Evolutionary conservation across 2,888 invertebrate species (phyloP), one percentile per base, ranked within the genome.

Genomic region (Julus scandinavius): DNA sequence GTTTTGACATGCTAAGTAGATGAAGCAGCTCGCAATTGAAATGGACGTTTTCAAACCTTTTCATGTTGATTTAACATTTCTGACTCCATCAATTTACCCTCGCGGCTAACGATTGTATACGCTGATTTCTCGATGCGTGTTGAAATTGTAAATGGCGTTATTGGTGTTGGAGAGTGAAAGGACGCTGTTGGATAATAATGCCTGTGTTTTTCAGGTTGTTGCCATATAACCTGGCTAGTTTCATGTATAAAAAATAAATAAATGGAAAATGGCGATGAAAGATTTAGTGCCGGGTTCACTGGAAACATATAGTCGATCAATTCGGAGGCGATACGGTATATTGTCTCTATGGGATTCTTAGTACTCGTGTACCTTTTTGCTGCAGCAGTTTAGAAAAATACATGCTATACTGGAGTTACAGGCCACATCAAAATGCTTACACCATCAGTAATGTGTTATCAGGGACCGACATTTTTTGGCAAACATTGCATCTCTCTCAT

Each of bases 11-110:
- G 80, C 38, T 80, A 80, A 80, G 80, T 80, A 80, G 80, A 80
- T 80, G 38, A 29, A 80, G 38, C 38, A 38, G 38, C 80, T 80
- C 38, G 80, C 80, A 40, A 80, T 80, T 80, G 80, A 80, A 38
- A 80, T 80, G 80, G 80, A 80, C 80, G 80, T 29, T 80, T 80
- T 80, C 38, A 80, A 80, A 80, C 38, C 80, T 80, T 80, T 80
- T 80, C 38, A 38, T 80, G 80, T 80, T 80, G 80, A 15, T 80
- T 80, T 38, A 80, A 38, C 80, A 80, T 80, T 80, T 80, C 38
- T 80, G 80, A 80, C 38, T 38, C 29, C 11, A 40, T 20, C 9
- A 20, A 7, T 29, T 7, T 11, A 29, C 72, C 72, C 20, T 38
- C 38, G 80, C 38, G 80, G 80, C 80, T 13, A 13, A 80, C 29